Percentiles rank a stretch among this genome's conserved stretches.
Evolutionary conservation across 1,140 invertebrate species (phyloP).

Genomic region (Nephila pilipes): DNA sequence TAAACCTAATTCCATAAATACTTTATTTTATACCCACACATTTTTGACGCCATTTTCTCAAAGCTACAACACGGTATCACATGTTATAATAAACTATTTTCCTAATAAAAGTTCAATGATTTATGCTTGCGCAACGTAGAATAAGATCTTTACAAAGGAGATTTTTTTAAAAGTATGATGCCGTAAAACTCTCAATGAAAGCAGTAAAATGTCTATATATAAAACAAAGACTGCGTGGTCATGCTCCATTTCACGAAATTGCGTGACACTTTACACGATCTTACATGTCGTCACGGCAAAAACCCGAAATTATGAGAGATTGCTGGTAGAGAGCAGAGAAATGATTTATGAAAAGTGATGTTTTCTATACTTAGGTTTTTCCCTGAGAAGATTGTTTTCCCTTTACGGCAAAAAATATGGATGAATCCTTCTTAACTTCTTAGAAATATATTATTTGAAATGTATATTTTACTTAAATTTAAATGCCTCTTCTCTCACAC

Average conservation of each 20-base stretch:
- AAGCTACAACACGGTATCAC: no score
- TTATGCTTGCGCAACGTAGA: not conserved
- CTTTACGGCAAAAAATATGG: no score
- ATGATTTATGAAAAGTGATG: not conserved
- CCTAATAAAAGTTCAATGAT: not conserved
- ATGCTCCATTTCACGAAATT: not conserved
- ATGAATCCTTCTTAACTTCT: no score
- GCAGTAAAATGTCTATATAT: slow-evolving; percentile 3
- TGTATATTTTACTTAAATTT: no score
- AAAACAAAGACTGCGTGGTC: slow-evolving; percentile 40
- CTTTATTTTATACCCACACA: no score
- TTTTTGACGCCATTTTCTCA: no score
- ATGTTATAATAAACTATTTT: not conserved
- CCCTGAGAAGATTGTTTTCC: not conserved
- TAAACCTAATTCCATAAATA: no score
- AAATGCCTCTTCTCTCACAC: no score
- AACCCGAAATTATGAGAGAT: not conserved
- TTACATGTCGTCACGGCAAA: slow-evolving; percentile 33
- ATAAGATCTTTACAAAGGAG: not conserved
- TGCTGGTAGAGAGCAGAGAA: not conserved
- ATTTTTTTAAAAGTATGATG: not conserved
- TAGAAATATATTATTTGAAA: no score
- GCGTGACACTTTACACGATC: slow-evolving; percentile 54
- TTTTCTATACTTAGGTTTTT: not conserved
- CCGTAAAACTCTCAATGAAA: not conserved